Evolutionary conservation across 1,140 invertebrate genomes (phyloP), one percentile per base, ranked within the genome.

Genomic region (Cephus cinctus): DNA sequence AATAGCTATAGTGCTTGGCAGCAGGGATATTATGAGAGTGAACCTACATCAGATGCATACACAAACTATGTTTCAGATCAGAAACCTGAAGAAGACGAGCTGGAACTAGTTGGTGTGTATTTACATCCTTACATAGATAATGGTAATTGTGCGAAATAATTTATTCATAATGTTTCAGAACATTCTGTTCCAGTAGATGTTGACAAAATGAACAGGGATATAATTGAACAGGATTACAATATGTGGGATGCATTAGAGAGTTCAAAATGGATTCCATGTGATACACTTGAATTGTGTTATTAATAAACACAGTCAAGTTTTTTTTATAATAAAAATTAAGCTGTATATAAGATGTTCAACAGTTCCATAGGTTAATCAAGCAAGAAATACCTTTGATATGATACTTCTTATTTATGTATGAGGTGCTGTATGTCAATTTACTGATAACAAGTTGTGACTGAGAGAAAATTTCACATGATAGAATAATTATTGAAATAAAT

Each of bases 241-340:
- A 70, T 91, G 1, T 92, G 88, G 84, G 88, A 90, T 73, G 85
- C 84, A n/a, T 57, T 92, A 20, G 88, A 91, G 66, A 83, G 84
- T 54, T 89, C 87, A 2, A 86, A 88, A 57, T 91, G 88, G 88
- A 69, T 86, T 51, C 83, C 85, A 6, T 79, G 79, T 47, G 83
- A 85, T 32, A 80, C 81, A 21, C 50, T 84, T 48, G 83, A 85
- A 67, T 61, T 77, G 34, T 77, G 75, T 51, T 76, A 76, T 47
- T 76, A 52, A 67, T 30, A n/a, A n/a, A n/a, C n/a, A n/a, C n/a
- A n/a, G n/a, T n/a, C n/a, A n/a, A n/a, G n/a, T n/a, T n/a, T n/a
- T n/a, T n/a, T n/a, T n/a, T n/a, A n/a, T n/a, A n/a, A n/a, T n/a
- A n/a, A n/a, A n/a, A n/a, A n/a, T n/a, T n/a, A n/a, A n/a, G n/a